phyloP scores from a whole-genome alignment of 2,888 invertebrate genomes.

The Dicycla oo region DNA sequence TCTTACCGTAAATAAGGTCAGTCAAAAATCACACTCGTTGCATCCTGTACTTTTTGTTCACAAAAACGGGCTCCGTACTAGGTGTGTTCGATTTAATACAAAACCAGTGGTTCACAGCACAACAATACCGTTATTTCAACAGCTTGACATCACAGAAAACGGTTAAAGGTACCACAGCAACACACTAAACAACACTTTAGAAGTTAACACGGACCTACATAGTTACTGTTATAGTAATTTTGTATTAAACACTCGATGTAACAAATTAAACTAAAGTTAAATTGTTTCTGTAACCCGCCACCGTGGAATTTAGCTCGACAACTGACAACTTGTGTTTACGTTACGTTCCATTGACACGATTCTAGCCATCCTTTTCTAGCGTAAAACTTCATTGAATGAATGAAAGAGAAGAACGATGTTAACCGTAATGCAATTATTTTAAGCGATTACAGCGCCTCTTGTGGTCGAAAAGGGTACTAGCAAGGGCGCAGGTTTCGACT shows the following conservation, averaged over 20 bases:
- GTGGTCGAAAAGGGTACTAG: slow-evolving; percentile 56
- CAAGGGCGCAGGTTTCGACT: slow-evolving; percentile 51
- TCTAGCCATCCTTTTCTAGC: slow-evolving; percentile 69
- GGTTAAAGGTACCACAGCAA: slow-evolving; percentile 49
- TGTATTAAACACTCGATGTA: slow-evolving; percentile 42
- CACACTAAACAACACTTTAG: slow-evolving; percentile 58
- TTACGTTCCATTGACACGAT: slow-evolving; percentile 79
- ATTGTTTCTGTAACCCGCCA: slow-evolving; percentile 69
- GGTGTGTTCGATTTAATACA: slow-evolving; percentile 83
- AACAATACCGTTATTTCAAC: slow-evolving; percentile 81
- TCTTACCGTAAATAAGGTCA: slow-evolving; percentile 63
- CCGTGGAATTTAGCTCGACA: slow-evolving; percentile 78
- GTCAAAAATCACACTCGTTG: slow-evolving; percentile 77
- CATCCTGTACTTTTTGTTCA: slow-evolving; percentile 77
- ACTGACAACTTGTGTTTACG: slow-evolving; percentile 85
- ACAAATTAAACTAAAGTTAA: slow-evolving; percentile 53
- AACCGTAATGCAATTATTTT: slow-evolving; percentile 67
- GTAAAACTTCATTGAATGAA: background rate
- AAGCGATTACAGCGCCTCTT: slow-evolving; percentile 53
- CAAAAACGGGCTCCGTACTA: slow-evolving; percentile 78
- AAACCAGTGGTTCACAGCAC: slow-evolving; percentile 65
- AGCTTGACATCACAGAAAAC: slow-evolving; percentile 73
- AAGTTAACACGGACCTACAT: slow-evolving; percentile 56
- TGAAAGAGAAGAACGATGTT: slow-evolving; percentile 64
- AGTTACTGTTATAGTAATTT: slow-evolving; percentile 59